phyloP scores from a whole-genome alignment of 2,797 vertebrate genomes.

The Triplophysa yarkandensis region DNA sequence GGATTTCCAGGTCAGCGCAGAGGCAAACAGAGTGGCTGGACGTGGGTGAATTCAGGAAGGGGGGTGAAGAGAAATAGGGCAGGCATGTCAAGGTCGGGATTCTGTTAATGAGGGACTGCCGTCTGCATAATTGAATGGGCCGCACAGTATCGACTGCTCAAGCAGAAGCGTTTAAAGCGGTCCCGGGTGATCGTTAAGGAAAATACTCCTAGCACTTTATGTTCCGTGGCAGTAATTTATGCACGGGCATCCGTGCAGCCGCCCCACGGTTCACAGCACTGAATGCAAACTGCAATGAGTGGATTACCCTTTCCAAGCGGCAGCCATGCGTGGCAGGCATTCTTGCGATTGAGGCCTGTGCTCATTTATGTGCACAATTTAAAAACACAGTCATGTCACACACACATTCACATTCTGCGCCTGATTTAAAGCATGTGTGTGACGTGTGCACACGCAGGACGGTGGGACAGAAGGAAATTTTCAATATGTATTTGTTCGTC shows the following conservation, averaged over 20 bases:
- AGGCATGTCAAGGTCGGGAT: conserved; percentile 87
- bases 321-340: conserved; percentile 78
- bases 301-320: conserved; percentile 78
- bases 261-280: conserved; percentile 75
- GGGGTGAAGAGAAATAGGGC: conserved; percentile 77
- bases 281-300: conserved; percentile 78
- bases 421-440: conserved; percentile 66
- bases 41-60: conserved; percentile 14
- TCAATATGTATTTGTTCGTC: conserved; percentile 57
- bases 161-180: conserved; percentile 81
- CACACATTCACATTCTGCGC: conserved; percentile 26
- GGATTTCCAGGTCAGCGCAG: conserved; percentile 82
- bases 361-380: conserved; percentile 70
- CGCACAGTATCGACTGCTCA: conserved; percentile 77
- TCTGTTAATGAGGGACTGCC: conserved; percentile 84
- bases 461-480: conserved; percentile 44
- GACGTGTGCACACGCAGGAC: conserved; percentile 15
- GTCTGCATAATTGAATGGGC: conserved; percentile 81
- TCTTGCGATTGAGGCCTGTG: conserved; percentile 69
- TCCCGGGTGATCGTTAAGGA: conserved; percentile 76
- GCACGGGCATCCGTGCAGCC: conserved; percentile 74
- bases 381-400: conserved; percentile 42
- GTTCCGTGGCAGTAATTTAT: conserved; percentile 81
- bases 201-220: conserved; percentile 81
- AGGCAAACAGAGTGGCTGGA: conserved; percentile 77